Base-by-base conservation (phyloP, 2,888 invertebrate species). In the Melieria crassipennis region DNA sequence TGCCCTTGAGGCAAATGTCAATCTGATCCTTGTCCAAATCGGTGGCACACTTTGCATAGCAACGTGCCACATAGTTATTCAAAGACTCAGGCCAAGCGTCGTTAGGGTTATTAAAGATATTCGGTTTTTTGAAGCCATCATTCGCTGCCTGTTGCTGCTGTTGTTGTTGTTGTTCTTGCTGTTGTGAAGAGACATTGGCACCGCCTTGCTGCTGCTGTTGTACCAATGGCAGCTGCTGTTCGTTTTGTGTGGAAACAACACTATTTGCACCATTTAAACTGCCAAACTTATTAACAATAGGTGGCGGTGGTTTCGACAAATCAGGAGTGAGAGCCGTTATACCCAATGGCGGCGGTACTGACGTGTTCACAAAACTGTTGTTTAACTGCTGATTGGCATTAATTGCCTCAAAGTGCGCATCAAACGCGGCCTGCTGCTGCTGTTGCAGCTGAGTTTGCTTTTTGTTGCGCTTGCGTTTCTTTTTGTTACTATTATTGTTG, bases 21-120 rank as follows among this genome's bases (percentile, higher is more conserved):
- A 98, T 95, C 87, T 95, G 93, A 88, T 98, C 97, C 85, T 96
- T 94, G 85, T 98, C 97, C 78, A 95, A 91, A 73, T 91, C 91
- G 11, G 95, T 94, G 81, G 92, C 91, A 83, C 97, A 97, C 87
- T 96, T 95, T 62, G 93, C 92, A 88, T 97, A 98, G 83, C 98
- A 97, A 76, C 95, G 91, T 82, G 94, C 93, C 13, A 98, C 96
- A 87, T 97, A 99, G 79, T 93, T 91, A 85, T 93, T 93, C 62
- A 94, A 87, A 77, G 92, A 92, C 75, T 93, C 92, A 2, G 94
- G 94, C 94, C 94, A 94, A 65, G 91, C 90, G 77, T 92, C 92
- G 10, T 90, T 89, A 5, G 91, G 89, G 79, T 89, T 90, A 76
- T 88, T 87, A 68, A 88, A 87, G 30, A 84, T 83, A 79, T 86